Percentiles rank a stretch among this genome's conserved stretches.
These are phyloP conservation scores for Drosophila helvetica DNA, from an alignment of 2,888 invertebrate genomes.

Conservation along the genomic window DNA sequence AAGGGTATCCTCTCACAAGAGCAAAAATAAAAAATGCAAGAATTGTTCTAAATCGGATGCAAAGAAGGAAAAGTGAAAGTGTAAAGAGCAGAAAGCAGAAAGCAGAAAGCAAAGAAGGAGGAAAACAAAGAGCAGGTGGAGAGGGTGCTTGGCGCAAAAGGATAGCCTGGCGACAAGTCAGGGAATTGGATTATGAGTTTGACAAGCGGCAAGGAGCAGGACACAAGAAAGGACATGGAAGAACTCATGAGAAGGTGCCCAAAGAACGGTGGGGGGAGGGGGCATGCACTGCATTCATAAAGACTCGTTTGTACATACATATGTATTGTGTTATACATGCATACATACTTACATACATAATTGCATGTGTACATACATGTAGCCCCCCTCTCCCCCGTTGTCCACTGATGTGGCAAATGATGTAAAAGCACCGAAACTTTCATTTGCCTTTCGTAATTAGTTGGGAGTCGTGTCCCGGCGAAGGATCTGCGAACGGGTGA, in stretches of 20 bases:
- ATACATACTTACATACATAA: background rate
- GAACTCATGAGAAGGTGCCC: background rate
- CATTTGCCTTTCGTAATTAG: conserved; percentile 68
- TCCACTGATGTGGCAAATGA: conserved; percentile 32
- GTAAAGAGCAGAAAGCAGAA: conserved; percentile 32
- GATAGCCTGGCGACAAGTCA: background rate
- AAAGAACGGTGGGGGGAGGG: background rate
- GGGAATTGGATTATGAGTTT: background rate
- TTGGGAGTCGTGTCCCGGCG: conserved; percentile 50
- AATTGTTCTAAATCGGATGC: conserved; percentile 69
- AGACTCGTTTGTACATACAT: background rate
- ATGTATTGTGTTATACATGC: conserved; percentile 6
- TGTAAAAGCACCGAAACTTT: conserved; percentile 56
- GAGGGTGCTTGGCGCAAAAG: background rate
- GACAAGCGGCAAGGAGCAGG: background rate
- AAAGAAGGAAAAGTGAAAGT: conserved; percentile 63
- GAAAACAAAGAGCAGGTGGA: background rate
- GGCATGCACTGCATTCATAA: background rate
- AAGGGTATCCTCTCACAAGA: background rate
- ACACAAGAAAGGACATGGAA: background rate
- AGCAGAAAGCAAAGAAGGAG: conserved; percentile 22
- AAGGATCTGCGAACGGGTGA: conserved; percentile 28
- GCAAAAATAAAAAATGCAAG: conserved; percentile 58
- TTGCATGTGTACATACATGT: conserved; percentile 1
- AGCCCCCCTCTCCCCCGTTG: background rate